A percentile compares a stretch with the other conserved stretches of the same genome.
Evolutionary conservation across 2,888 invertebrate species (phyloP).

Genomic region (Meliscaeva auricollis): DNA sequence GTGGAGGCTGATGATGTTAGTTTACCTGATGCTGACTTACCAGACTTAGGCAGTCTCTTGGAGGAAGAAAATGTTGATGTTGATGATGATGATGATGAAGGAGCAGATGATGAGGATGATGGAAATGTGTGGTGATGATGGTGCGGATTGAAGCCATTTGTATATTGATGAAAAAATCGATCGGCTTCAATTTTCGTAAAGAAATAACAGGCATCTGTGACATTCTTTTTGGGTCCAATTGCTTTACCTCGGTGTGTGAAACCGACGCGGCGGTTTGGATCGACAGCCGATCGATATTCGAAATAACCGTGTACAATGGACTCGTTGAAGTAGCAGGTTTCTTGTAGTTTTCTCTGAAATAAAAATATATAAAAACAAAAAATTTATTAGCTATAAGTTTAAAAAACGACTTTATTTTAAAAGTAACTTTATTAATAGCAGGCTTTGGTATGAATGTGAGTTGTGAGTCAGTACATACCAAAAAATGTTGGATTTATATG

Average conservation of each 20-base stretch:
- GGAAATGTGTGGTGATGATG: slow-evolving; percentile 71
- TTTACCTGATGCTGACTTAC: slow-evolving; percentile 59
- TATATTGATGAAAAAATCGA: slow-evolving; percentile 82
- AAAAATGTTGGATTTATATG: too few species aligned
- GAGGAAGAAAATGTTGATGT: slow-evolving; percentile 76
- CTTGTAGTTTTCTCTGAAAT: slow-evolving; percentile 82
- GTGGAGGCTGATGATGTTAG: slow-evolving; percentile 31
- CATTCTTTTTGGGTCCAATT: slow-evolving; percentile 82
- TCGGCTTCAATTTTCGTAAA: slow-evolving; percentile 83
- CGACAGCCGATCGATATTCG: slow-evolving; percentile 83
- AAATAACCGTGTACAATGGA: slow-evolving; percentile 83
- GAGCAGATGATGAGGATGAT: slow-evolving; percentile 72
- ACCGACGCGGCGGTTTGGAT: slow-evolving; percentile 83
- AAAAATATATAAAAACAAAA: slow-evolving; percentile 5
- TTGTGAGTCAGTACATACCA: too few species aligned
- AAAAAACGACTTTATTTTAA: too few species aligned
- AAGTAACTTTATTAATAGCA: too few species aligned
- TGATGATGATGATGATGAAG: slow-evolving; percentile 75
- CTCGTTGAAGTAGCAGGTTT: slow-evolving; percentile 84
- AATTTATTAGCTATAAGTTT: not conserved
- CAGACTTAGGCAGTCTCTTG: slow-evolving; percentile 56
- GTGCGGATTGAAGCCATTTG: slow-evolving; percentile 68
- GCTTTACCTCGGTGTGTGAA: slow-evolving; percentile 84
- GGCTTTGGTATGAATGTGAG: too few species aligned
- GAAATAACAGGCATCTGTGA: slow-evolving; percentile 83